These are phyloP conservation scores for Sphaerophoria rueppellii DNA, from an alignment of 2,888 invertebrate species.

Conservation along the genomic window DNA sequence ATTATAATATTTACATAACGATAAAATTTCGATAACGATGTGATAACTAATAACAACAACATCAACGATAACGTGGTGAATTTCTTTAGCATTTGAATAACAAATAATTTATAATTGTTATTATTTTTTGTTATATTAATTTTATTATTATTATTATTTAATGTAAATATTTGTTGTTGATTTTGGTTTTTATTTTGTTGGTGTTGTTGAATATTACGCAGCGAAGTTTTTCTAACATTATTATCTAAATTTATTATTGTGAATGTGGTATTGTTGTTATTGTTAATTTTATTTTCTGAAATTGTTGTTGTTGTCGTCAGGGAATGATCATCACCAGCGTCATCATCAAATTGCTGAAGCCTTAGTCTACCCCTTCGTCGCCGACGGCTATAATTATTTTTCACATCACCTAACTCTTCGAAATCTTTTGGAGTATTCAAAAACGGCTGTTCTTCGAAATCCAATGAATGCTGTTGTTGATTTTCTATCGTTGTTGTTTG, in stretches of 20 bases:
- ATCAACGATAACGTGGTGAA: constrained; percentile 63
- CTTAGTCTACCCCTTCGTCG: constrained; percentile 82
- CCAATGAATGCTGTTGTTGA: constrained; percentile 13
- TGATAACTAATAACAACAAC: constrained; percentile 72
- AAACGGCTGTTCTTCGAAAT: constrained; percentile 25
- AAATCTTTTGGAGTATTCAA: constrained; percentile 20
- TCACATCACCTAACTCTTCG: constrained; percentile 34
- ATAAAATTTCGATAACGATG: constrained; percentile 75
- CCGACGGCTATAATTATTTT: constrained; percentile 79
- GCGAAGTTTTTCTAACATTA: constrained; percentile 52
- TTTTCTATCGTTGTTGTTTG: constrained; percentile 35
- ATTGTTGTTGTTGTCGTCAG: constrained; percentile 49
- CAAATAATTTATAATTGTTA: no score
- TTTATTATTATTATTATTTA: neutral
- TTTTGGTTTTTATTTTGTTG: constrained; percentile 30
- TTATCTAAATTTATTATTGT: constrained; percentile 70
- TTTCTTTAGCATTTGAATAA: constrained; percentile 32
- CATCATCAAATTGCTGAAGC: constrained; percentile 53
- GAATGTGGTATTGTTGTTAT: constrained; percentile 56
- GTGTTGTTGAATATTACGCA: constrained; percentile 46
- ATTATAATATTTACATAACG: constrained; percentile 73
- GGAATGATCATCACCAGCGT: constrained; percentile 17
- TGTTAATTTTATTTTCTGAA: constrained; percentile 55
- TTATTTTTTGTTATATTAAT: constrained; percentile 8
- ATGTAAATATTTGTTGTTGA: constrained; percentile 40